Percentiles rank a stretch among this genome's conserved stretches.
These are phyloP conservation scores for Miniopterus natalensis DNA, from an alignment of 2,113 vertebrate genomes.

Conservation along the genomic window DNA sequence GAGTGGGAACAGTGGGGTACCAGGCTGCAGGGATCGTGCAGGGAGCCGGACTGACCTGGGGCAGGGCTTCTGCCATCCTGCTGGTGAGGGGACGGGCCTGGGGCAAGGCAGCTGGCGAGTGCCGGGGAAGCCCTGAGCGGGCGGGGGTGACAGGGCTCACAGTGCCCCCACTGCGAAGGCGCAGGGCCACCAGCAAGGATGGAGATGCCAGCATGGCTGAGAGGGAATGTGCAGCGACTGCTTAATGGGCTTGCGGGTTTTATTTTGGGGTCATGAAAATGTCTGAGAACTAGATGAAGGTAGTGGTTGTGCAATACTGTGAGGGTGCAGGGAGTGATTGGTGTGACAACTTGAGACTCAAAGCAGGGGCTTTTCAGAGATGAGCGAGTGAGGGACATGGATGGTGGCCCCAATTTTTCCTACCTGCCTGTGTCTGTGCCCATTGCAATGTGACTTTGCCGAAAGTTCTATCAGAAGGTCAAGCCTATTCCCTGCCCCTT, in stretches of 20 bases:
- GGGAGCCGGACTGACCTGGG: background rate
- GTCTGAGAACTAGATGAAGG: background rate
- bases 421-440: background rate
- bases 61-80: too few relatives aligned
- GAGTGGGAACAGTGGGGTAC: background rate
- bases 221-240: background rate
- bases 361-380: background rate
- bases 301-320: too few relatives aligned
- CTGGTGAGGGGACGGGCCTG: background rate
- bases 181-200: background rate
- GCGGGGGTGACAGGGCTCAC: background rate
- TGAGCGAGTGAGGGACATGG: background rate
- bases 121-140: background rate
- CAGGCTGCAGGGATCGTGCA: fast-evolving
- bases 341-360: background rate
- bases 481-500: background rate
- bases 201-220: background rate
- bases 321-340: background rate
- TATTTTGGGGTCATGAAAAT: background rate
- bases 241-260: background rate
- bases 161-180: background rate
- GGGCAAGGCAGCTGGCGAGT: background rate
- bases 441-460: background rate
- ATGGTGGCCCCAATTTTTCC: background rate
- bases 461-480: background rate